A percentile compares a stretch with the other conserved stretches of the same genome.
Conservation (phyloP, 2,797 vertebrate genomes). For the Malurus splendens region DNA sequence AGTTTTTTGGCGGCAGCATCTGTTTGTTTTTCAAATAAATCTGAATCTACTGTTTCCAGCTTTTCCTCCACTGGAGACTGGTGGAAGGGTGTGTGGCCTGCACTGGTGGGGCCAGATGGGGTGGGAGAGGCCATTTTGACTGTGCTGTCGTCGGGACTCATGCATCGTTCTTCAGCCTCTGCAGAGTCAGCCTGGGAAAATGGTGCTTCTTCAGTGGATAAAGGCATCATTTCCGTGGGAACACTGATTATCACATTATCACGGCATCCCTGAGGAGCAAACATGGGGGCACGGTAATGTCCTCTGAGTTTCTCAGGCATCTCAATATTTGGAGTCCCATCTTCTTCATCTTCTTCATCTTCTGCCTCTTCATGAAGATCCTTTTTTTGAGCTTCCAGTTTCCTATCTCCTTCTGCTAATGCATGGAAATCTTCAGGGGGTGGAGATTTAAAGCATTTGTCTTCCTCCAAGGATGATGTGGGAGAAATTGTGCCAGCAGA, state of each 20-base stretch:
- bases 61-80: slow-evolving; percentile 93
- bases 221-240: slow-evolving; percentile 24
- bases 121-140: slow-evolving; percentile 93
- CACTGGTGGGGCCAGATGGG: slow-evolving; percentile 89
- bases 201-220: slow-evolving; percentile 25
- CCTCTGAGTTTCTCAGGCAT: slow-evolving; percentile 81
- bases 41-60: slow-evolving; percentile 68
- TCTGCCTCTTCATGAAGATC: slow-evolving; percentile 75
- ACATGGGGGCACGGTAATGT: slow-evolving; percentile 72
- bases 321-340: slow-evolving; percentile 81
- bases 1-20: slow-evolving; percentile 47
- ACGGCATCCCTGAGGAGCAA: slow-evolving; percentile 68
- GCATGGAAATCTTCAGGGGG: slow-evolving; percentile 90
- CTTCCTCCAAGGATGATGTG: slow-evolving; percentile 95
- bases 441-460: slow-evolving; percentile 96
- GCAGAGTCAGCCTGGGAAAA: slow-evolving; percentile 67
- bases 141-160: slow-evolving; percentile 93
- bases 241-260: slow-evolving; percentile 3
- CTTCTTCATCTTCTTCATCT: slow-evolving; percentile 83
- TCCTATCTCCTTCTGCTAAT: slow-evolving; percentile 75
- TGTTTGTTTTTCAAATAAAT: slow-evolving; percentile 64
- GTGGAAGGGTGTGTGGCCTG: slow-evolving; percentile 88
- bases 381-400: slow-evolving; percentile 63
- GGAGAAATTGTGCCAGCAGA: slow-evolving; percentile 97
- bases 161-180: slow-evolving; percentile 87